phyloP scores from a whole-genome alignment of 2,797 vertebrate species.

The Ceyx erithaca region DNA sequence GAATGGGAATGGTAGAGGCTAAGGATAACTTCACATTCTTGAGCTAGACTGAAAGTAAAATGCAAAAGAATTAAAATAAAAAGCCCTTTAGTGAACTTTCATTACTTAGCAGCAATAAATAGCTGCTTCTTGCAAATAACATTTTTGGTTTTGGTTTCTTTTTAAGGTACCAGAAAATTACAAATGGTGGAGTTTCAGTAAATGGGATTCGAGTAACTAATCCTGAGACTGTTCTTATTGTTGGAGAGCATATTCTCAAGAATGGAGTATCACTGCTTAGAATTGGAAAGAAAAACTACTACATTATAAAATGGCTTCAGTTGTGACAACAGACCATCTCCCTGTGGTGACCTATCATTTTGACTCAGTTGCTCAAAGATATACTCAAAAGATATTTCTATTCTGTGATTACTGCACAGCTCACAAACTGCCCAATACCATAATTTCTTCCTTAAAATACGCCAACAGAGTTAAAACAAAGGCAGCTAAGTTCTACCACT shows the following conservation, averaged over 20 bases:
- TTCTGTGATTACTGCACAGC: background rate
- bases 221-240: conserved; percentile 89
- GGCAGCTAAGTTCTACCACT: background rate
- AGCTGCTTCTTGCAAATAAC: background rate
- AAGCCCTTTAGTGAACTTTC: background rate
- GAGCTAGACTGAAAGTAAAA: background rate
- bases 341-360: background rate
- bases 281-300: conserved; percentile 94
- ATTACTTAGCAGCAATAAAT: background rate
- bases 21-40: background rate
- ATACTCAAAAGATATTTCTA: background rate
- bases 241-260: conserved; percentile 89
- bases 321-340: conserved; percentile 73
- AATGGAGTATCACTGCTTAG: conserved; percentile 91
- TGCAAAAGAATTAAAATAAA: background rate
- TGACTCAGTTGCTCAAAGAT: background rate
- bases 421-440: background rate
- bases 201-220: conserved; percentile 87
- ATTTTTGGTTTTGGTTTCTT: background rate
- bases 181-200: conserved; percentile 90
- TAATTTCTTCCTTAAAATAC: background rate
- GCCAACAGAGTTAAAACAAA: background rate
- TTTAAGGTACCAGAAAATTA: conserved; percentile 91
- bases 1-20: background rate
- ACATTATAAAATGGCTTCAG: conserved; percentile 93